Evolutionary conservation across 2,113 vertebrate species (phyloP).

Genomic region (Tenebrosternarchus preto): DNA sequence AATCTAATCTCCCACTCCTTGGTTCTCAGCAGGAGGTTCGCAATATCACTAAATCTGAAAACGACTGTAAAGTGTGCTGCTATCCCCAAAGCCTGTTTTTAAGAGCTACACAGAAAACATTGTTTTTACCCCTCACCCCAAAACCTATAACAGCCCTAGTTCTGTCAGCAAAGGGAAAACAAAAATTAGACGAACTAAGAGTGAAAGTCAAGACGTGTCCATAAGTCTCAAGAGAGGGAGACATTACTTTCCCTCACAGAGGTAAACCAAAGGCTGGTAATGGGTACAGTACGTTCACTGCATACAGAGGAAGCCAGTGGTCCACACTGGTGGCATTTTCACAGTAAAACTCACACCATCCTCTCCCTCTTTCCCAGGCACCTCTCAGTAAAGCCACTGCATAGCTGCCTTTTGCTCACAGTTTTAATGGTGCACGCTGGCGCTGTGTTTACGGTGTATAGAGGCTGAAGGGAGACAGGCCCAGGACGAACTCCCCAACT

Average conservation of each 20-base stretch:
- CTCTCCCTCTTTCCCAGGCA: too few relatives aligned
- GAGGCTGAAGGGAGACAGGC: conserved; percentile 70
- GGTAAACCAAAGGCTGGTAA: conserved; percentile 42
- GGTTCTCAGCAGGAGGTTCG: too few relatives aligned
- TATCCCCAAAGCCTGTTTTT: not conserved
- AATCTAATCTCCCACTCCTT: too few relatives aligned
- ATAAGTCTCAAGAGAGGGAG: not conserved
- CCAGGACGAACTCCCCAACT: conserved; percentile 79
- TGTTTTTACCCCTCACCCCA: not conserved
- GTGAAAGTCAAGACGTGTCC: not conserved
- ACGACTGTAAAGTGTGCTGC: too few relatives aligned
- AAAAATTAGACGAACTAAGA: not conserved
- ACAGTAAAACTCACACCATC: not conserved
- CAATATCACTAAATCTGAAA: too few relatives aligned
- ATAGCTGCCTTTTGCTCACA: conserved; percentile 51
- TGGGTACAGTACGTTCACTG: conserved; percentile 21
- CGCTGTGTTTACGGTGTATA: conserved; percentile 64
- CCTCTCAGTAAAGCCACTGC: too few relatives aligned
- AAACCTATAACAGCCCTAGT: too few relatives aligned
- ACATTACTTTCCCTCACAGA: conserved; percentile 44
- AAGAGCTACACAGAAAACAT: not conserved
- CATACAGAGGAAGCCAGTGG: conserved; percentile 50
- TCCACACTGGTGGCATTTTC: conserved; percentile 25
- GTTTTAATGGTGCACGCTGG: conserved; percentile 48
- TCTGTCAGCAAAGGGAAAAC: not conserved